Evolutionary conservation across 1,140 invertebrate species (phyloP), one percentile per base, ranked within the genome.

Genomic region (Drosophila sproati): DNA sequence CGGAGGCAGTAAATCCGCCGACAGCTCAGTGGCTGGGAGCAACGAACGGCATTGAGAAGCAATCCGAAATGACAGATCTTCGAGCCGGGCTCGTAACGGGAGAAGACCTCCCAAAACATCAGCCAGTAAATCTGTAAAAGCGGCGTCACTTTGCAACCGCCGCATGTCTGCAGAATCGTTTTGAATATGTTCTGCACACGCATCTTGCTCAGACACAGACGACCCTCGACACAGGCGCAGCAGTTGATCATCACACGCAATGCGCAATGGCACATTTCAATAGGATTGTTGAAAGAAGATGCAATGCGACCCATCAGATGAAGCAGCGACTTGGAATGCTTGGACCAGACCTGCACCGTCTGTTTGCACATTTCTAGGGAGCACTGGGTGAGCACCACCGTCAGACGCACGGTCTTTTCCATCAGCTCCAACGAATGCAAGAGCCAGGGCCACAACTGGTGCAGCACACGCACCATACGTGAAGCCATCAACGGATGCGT

Each of bases 81-180:
- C 6, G 71, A 69, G 0, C 89, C 93, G 56, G 93, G 92, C 1
- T 93, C 82, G 76, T 94, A 92, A 3, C 76, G 77, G 1, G 94
- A 93, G 54, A 90, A 94, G 2, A 91, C 77, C 61, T 93, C 87
- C 73, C 94, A 83, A 68, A 94, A 94, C 35, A 88, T 67, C n/a
- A 94, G 79, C 94, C 94, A 94, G 3, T 91, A 55, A 3, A 78
- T 55, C 67, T 94, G 73, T 0, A 93, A 20, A 20, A 20, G 67
- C 28, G 93, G 83, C 83, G 92, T 93, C 0, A 93, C 82, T 70
- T 93, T 94, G 4, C 20, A 20, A 20, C 10, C 3, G 39, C 6
- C 35, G 35, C 39, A n/a, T n/a, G 48, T 43, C 0, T 86, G 80
- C 3, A 89, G 45, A 31, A 94, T 74, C 4, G 81, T 90, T n/a